Conservation (phyloP, 2,113 vertebrate species). For the Mastomys natalensis region DNA sequence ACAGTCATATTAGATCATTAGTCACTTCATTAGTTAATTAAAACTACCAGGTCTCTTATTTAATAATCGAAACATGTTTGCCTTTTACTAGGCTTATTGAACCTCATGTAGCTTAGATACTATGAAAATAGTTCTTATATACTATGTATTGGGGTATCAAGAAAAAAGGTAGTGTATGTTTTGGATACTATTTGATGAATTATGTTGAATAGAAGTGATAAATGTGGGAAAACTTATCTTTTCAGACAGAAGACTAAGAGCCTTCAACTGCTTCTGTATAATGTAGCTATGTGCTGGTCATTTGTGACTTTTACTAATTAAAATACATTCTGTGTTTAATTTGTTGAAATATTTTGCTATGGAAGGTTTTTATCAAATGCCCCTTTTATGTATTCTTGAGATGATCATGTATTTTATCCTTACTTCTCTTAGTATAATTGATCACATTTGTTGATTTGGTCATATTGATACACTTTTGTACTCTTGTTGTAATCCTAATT, state of each 20-base stretch:
- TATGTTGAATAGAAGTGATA: neutral
- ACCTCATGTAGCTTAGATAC: neutral
- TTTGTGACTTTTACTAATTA: neutral
- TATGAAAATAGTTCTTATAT: neutral
- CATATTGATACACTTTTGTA: neutral
- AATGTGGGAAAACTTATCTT: neutral
- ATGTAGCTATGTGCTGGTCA: neutral
- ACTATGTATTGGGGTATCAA: neutral
- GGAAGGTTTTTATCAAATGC: neutral
- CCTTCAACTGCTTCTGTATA: neutral
- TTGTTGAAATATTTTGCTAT: neutral
- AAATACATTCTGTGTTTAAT: neutral
- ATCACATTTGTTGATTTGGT: neutral
- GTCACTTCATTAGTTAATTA: too few relatives aligned
- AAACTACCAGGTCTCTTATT: too few relatives aligned
- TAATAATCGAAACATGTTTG: too few relatives aligned
- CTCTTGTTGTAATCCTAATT: neutral
- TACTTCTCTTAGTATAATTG: neutral
- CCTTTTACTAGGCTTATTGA: neutral
- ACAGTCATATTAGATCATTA: too few relatives aligned
- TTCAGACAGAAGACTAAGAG: neutral
- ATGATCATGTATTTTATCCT: neutral
- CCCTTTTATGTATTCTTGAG: neutral
- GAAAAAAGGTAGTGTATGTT: neutral
- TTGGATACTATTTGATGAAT: neutral